Conservation (phyloP, 2,113 vertebrate species). For the Dicerorhinus sumatrensis region DNA sequence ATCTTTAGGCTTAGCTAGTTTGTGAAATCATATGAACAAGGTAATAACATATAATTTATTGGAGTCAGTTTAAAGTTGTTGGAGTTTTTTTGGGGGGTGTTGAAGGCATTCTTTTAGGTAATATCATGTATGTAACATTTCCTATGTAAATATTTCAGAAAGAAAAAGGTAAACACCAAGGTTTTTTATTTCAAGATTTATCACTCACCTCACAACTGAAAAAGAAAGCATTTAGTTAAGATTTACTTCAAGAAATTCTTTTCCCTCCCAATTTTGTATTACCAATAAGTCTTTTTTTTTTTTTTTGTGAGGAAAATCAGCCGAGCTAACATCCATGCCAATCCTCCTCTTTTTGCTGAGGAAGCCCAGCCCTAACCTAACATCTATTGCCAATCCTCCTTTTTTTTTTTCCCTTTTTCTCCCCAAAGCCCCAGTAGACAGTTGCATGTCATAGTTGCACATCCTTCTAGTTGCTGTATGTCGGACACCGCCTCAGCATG, state of each 20-base stretch:
- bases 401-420: no score
- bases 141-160: constrained; percentile 1
- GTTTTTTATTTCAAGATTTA: constrained; percentile 57
- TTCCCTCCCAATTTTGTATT: background rate
- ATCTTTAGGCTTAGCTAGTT: background rate
- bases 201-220: constrained; percentile 16
- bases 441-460: no score
- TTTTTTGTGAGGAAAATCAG: no score
- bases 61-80: background rate
- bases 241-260: background rate
- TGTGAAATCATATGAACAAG: constrained; percentile 28
- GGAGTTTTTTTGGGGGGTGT: background rate
- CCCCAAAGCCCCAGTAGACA: no score
- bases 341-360: no score
- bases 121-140: background rate
- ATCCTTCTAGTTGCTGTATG: no score
- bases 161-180: background rate
- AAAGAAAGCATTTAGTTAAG: background rate
- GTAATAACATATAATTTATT: background rate
- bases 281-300: background rate
- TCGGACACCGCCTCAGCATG: no score
- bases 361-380: no score
- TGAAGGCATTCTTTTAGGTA: background rate
- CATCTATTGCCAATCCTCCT: no score
- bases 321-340: no score